Conservation (phyloP, 2,888 invertebrate species). For the Drosophila meridionalis region DNA sequence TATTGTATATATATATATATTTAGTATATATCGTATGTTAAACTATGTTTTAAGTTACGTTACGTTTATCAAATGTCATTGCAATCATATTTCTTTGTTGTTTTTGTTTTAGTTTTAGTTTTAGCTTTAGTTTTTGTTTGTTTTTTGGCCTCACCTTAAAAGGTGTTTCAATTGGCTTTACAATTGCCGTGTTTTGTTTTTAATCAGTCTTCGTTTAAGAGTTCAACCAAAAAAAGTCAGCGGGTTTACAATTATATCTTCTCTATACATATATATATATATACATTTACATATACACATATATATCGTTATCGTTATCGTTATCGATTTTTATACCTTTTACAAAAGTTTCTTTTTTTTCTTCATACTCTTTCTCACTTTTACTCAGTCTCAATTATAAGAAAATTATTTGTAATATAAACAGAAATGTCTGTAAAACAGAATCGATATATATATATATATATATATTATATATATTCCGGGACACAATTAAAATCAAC, state of each 20-base stretch:
- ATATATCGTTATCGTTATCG: slow-evolving; percentile 19
- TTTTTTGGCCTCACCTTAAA: slow-evolving; percentile 74
- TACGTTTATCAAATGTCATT: slow-evolving; percentile 75
- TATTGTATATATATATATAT: slow-evolving; percentile 32
- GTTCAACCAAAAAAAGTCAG: slow-evolving; percentile 81
- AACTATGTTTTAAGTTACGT: slow-evolving; percentile 73
- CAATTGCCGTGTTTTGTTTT: slow-evolving; percentile 74
- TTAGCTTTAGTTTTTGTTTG: slow-evolving; percentile 31
- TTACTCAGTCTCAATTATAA: slow-evolving; percentile 80
- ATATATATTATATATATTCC: slow-evolving; percentile 19
- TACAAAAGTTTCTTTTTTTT: slow-evolving; percentile 33
- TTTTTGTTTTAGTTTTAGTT: slow-evolving; percentile 29
- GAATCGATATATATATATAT: background rate
- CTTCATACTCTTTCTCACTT: slow-evolving; percentile 51
- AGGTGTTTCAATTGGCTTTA: slow-evolving; percentile 76
- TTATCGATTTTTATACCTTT: slow-evolving; percentile 32
- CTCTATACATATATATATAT: slow-evolving; percentile 30
- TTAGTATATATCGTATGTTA: slow-evolving; percentile 54
- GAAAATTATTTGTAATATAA: slow-evolving; percentile 45
- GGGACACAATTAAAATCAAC: slow-evolving; percentile 43
- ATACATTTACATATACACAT: background rate
- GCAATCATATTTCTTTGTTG: slow-evolving; percentile 49
- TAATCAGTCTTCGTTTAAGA: slow-evolving; percentile 81
- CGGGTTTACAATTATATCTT: slow-evolving; percentile 69
- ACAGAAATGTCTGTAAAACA: slow-evolving; percentile 28